Evolutionary conservation across 2,113 vertebrate genomes (phyloP).

Genomic region (Coryphaenoides rupestris): DNA sequence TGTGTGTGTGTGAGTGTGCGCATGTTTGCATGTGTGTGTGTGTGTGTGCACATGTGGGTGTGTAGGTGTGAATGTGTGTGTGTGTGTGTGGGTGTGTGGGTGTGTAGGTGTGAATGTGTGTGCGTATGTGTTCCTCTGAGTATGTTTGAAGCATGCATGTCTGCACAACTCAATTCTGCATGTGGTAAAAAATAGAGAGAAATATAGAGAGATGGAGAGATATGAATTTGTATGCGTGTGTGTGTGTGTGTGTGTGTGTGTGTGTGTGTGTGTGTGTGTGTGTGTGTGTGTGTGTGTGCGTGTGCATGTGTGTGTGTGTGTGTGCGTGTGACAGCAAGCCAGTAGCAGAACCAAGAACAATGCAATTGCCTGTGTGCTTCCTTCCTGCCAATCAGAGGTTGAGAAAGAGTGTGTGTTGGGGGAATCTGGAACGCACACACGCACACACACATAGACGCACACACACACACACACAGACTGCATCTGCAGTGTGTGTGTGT

Average conservation of each 20-base stretch:
- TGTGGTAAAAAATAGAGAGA: too few species aligned
- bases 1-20: background rate
- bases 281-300: background rate
- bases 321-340: slow-evolving; percentile 15
- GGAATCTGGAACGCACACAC: too few species aligned
- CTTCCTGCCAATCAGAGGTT: slow-evolving; percentile 37
- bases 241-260: background rate
- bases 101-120: too few species aligned
- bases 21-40: background rate
- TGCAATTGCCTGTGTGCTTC: slow-evolving; percentile 16
- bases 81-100: too few species aligned
- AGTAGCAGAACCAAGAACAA: slow-evolving; percentile 30
- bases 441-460: too few species aligned
- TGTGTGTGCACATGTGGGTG: too few species aligned
- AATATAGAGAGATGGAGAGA: too few species aligned
- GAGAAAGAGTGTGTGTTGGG: background rate
- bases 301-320: background rate
- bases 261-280: background rate
- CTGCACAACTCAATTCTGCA: background rate
- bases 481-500: background rate
- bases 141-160: background rate
- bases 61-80: slow-evolving; percentile 6
- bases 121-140: slow-evolving; percentile 7
- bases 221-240: background rate
- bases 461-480: too few species aligned